These are phyloP conservation scores for Drosophila planitibia DNA, from an alignment of 2,888 invertebrate species.

Conservation along the genomic window DNA sequence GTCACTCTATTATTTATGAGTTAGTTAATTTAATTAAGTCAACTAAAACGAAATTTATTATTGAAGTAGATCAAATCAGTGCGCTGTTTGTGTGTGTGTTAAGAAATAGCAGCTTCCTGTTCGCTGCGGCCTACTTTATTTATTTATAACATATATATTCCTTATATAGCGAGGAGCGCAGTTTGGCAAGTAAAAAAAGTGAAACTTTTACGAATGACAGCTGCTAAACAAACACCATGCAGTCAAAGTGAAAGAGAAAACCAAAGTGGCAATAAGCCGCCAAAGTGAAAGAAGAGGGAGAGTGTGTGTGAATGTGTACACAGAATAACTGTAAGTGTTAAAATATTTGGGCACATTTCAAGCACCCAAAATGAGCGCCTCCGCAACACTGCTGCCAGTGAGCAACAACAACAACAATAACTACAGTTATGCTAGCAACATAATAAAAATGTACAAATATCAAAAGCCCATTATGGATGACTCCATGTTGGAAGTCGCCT, in stretches of 20 bases:
- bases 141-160: conserved; percentile 26
- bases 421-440: conserved; percentile 59
- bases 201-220: conserved; percentile 45
- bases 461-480: conserved; percentile 40
- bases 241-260: conserved; percentile 54
- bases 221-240: conserved; percentile 32
- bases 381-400: conserved; percentile 34
- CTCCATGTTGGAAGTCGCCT: conserved; percentile 25
- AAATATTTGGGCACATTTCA: conserved; percentile 27
- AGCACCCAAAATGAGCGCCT: conserved; percentile 36
- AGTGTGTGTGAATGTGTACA: conserved; percentile 14
- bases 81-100: conserved; percentile 21
- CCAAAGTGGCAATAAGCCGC: conserved; percentile 15
- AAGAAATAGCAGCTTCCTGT: conserved; percentile 27
- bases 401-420: conserved; percentile 27
- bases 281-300: conserved; percentile 14
- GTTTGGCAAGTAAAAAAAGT: conserved; percentile 30
- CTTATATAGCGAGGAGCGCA: not conserved
- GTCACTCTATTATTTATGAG: conserved; percentile 9
- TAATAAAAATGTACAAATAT: conserved; percentile 36
- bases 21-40: conserved; percentile 38
- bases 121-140: conserved; percentile 41
- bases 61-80: conserved; percentile 35
- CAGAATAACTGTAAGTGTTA: conserved; percentile 43
- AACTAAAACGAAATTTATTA: conserved; percentile 17